phyloP scores from a whole-genome alignment of 2,113 vertebrate species.

The Pelecanus crispus region DNA sequence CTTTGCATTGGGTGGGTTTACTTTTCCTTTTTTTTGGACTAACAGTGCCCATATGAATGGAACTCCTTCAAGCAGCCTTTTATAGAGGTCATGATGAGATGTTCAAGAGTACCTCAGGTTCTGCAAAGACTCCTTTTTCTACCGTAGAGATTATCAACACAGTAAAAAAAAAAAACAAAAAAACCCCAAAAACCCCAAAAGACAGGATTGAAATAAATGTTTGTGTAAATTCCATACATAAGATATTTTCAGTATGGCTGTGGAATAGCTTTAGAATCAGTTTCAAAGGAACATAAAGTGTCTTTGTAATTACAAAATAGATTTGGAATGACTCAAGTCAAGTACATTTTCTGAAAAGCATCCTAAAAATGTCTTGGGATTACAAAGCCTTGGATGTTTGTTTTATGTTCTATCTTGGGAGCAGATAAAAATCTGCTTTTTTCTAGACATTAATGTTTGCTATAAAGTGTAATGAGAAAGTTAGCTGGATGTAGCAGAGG shows the following conservation, averaged over 20 bases:
- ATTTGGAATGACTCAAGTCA: slow-evolving; percentile 28
- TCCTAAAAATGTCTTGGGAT: neutral
- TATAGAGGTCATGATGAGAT: neutral
- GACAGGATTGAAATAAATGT: neutral
- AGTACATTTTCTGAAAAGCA: slow-evolving; percentile 2
- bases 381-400: neutral
- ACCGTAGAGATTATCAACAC: neutral
- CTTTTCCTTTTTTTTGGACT: neutral
- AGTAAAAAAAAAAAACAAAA: neutral
- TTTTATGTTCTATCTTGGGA: slow-evolving; percentile 37
- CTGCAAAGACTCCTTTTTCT: neutral
- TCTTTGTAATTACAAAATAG: slow-evolving; percentile 44
- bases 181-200: neutral
- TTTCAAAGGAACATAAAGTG: slow-evolving; percentile 46
- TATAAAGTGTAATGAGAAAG: slow-evolving; percentile 19
- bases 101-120: neutral
- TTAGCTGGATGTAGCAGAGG: neutral
- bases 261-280: neutral
- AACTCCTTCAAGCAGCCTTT: neutral
- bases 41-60: neutral
- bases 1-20: neutral
- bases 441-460: neutral
- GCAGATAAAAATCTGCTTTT: neutral
- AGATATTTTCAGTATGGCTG: neutral
- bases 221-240: neutral